These are phyloP conservation scores for Alentia gelatinosa DNA, from an alignment of 2,888 invertebrate genomes.

Conservation along the genomic window DNA sequence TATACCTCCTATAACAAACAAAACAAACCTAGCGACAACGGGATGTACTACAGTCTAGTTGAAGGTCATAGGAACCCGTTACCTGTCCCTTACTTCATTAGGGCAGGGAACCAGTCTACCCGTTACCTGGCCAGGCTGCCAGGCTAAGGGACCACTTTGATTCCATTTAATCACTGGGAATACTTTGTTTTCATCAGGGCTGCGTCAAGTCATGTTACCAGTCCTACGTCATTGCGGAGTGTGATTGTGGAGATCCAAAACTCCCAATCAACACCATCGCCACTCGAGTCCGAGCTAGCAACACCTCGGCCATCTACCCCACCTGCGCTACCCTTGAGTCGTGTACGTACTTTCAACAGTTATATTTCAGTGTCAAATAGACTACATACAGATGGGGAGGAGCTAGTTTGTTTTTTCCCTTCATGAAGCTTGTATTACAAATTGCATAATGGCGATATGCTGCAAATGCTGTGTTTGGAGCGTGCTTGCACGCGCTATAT, in stretches of 20 bases:
- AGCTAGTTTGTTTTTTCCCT: background rate
- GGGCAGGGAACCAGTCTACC: no score
- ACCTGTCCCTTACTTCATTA: no score
- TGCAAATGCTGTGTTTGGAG: background rate
- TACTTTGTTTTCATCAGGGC: background rate
- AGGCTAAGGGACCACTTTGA: no score
- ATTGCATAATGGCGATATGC: background rate
- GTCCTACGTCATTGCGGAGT: background rate
- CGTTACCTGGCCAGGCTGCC: no score
- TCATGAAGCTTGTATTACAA: background rate
- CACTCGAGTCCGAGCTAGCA: background rate
- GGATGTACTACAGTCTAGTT: no score
- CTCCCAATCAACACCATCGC: background rate
- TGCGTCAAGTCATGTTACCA: background rate
- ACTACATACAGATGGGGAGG: background rate
- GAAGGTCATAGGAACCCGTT: no score
- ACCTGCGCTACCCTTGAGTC: background rate
- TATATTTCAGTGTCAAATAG: background rate
- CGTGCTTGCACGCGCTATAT: background rate
- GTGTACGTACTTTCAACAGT: background rate
- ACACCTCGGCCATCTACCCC: background rate
- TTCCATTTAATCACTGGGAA: background rate
- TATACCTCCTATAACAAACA: no score
- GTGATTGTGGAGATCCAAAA: background rate
- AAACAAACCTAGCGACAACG: no score